Evolutionary conservation across 2,797 vertebrate species (phyloP).

Genomic region (Mallotus villosus): DNA sequence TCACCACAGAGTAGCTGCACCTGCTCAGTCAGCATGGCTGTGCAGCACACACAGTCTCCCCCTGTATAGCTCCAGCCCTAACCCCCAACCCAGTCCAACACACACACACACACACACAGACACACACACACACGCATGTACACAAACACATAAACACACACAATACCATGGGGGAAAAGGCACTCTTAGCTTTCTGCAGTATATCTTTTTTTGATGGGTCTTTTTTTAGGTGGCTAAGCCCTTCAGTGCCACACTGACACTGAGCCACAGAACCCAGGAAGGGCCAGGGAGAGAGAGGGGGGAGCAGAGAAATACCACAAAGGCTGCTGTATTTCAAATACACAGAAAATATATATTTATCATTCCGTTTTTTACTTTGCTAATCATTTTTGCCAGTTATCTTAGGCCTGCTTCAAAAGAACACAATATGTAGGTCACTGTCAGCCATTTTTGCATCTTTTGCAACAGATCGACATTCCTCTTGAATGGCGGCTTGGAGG

Average conservation of each 20-base stretch:
- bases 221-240: neutral
- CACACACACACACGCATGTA: slow-evolving; percentile 10
- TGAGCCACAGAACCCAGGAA: neutral
- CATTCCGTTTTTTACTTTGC: neutral
- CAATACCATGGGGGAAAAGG: neutral
- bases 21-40: slow-evolving; percentile 33
- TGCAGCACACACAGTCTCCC: slow-evolving; percentile 24
- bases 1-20: slow-evolving; percentile 25
- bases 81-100: slow-evolving; percentile 20
- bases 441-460: neutral
- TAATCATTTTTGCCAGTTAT: neutral
- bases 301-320: neutral
- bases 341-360: neutral
- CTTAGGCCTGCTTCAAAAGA: neutral
- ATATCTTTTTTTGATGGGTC: neutral
- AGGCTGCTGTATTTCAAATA: neutral
- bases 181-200: neutral
- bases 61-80: slow-evolving; percentile 9
- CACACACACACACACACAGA: slow-evolving; percentile 21
- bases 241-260: neutral
- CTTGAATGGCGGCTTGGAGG: neutral
- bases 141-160: neutral
- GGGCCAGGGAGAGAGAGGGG: neutral
- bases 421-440: neutral
- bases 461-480: neutral